Evolutionary conservation across 2,888 invertebrate species (phyloP).

Genomic region (Catocala sponsa): DNA sequence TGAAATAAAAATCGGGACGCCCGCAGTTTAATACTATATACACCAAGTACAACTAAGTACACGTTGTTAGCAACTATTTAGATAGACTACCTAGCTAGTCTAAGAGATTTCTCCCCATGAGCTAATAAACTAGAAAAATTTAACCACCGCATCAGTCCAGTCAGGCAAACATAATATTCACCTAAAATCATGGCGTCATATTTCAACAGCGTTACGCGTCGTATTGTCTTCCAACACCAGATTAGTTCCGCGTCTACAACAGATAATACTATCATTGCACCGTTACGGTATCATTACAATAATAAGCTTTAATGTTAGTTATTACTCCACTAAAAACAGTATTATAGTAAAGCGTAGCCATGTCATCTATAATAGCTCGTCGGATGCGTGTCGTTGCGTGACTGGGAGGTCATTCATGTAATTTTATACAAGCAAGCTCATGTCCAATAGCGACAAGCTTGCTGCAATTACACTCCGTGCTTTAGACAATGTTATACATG

Average conservation of each 20-base stretch:
- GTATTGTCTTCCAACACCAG: background rate
- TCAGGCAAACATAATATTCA: too few species aligned
- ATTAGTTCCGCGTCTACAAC: conserved; percentile 56
- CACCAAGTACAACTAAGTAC: too few species aligned
- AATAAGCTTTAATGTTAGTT: conserved; percentile 61
- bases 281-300: conserved; percentile 54
- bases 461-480: conserved; percentile 32
- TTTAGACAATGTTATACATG: conserved; percentile 9
- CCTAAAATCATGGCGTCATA: too few species aligned
- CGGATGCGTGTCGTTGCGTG: conserved; percentile 48
- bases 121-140: too few species aligned
- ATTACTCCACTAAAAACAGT: conserved; percentile 53
- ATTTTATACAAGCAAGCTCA: conserved; percentile 41
- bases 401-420: conserved; percentile 35
- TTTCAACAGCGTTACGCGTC: too few species aligned
- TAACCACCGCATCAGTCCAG: too few species aligned
- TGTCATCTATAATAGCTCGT: conserved; percentile 44
- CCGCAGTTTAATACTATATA: too few species aligned
- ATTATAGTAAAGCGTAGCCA: conserved; percentile 48
- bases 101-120: too few species aligned
- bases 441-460: conserved; percentile 41
- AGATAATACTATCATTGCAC: conserved; percentile 64
- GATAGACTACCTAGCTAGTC: too few species aligned
- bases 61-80: too few species aligned
- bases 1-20: too few species aligned